A percentile compares a stretch with the other conserved stretches of the same genome.
These are phyloP conservation scores for Apantesis nais DNA, from an alignment of 2,888 invertebrate genomes.

Conservation along the genomic window DNA sequence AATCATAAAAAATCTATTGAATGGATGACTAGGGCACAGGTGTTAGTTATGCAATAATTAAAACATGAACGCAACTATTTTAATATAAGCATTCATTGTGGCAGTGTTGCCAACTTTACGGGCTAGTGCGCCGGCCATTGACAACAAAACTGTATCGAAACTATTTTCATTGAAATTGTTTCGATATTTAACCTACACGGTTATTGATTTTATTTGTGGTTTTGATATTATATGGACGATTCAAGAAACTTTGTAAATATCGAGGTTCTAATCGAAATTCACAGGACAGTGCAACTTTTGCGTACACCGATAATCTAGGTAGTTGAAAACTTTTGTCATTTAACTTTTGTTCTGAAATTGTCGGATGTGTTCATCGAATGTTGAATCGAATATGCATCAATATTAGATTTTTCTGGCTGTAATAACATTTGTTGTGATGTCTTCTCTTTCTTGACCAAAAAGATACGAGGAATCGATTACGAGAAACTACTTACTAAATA, in stretches of 20 bases:
- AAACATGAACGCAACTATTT: constrained; percentile 64
- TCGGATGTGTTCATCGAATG: constrained; percentile 7
- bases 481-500: no score
- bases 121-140: constrained; percentile 48
- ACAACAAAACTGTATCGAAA: constrained; percentile 60
- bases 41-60: constrained; percentile 59
- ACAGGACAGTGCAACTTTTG: constrained; percentile 14
- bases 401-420: neutral
- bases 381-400: constrained; percentile 7
- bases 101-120: constrained; percentile 40
- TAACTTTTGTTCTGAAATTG: constrained; percentile 25
- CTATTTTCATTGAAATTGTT: constrained; percentile 78
- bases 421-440: neutral
- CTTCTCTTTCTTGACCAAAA: neutral
- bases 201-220: constrained; percentile 52
- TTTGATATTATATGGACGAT: constrained; percentile 25
- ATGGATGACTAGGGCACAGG: constrained; percentile 60
- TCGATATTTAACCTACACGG: constrained; percentile 58
- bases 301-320: constrained; percentile 10
- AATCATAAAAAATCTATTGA: constrained; percentile 49
- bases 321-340: constrained; percentile 27
- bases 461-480: neutral
- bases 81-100: constrained; percentile 73
- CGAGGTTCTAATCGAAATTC: constrained; percentile 19
- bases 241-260: constrained; percentile 22